Percentiles rank a stretch among this genome's conserved stretches.
phyloP scores from a whole-genome alignment of 35 echinoderm and acorn worm species.

The Strongylocentrotus purpuratus region DNA sequence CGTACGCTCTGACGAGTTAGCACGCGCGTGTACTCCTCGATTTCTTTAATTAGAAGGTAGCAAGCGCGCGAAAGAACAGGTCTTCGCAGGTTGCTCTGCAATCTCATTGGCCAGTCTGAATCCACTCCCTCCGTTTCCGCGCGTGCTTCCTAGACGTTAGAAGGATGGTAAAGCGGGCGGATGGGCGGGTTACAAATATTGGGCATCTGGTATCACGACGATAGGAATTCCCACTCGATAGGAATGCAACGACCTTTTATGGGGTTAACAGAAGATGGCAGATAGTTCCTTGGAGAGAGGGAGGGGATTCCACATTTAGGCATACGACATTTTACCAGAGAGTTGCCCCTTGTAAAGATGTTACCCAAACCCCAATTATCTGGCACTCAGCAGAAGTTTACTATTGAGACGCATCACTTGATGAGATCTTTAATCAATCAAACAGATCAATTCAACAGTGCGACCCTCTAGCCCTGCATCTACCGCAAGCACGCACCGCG shows the following conservation, averaged over 20 bases:
- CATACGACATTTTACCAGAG: not conserved
- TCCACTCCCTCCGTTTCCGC: not conserved
- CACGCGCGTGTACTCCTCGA: not conserved
- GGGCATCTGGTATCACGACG: conserved; percentile 9
- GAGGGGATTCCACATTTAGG: conserved; percentile 8
- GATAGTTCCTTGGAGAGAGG: not conserved
- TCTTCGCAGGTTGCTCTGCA: not conserved
- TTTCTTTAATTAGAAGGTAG: conserved; percentile 24
- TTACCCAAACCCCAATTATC: not conserved
- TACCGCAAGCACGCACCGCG: not conserved
- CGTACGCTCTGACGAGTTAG: not conserved
- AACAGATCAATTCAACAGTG: not conserved
- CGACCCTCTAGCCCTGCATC: not conserved
- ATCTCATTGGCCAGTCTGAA: not conserved
- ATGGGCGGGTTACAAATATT: not conserved
- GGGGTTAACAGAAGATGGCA: conserved; percentile 36
- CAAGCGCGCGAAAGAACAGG: not conserved
- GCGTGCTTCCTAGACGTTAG: not conserved
- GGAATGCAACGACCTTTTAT: conserved; percentile 45
- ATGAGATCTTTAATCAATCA: not conserved
- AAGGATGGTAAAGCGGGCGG: not conserved
- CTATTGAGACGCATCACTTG: not conserved
- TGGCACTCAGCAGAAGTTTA: not conserved
- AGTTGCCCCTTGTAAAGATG: not conserved
- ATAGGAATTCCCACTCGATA: not conserved